Evolutionary conservation across 1,140 invertebrate species (phyloP).

Genomic region (Drosophila nigrodunni): DNA sequence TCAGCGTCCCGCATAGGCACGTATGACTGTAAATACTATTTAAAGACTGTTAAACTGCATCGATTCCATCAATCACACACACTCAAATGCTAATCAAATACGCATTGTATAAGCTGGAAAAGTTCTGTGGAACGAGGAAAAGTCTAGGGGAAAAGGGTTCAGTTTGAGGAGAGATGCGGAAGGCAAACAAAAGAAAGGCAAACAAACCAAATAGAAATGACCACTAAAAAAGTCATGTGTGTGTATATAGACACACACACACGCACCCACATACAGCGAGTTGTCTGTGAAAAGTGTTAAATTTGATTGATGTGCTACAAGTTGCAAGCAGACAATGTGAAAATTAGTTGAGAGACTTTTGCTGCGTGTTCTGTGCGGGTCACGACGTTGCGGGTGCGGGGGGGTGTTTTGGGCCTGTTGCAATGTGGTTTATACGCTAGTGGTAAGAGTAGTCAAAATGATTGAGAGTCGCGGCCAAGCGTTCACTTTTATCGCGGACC

Average conservation of each 20-base stretch:
- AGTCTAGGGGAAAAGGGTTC: constrained; percentile 6
- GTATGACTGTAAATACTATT: not conserved
- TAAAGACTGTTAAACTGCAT: constrained; percentile 13
- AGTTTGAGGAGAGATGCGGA: not conserved
- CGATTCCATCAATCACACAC: constrained; percentile 33
- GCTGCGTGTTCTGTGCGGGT: constrained; percentile 1
- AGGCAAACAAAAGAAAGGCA: not conserved
- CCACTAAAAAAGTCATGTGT: constrained; percentile 17
- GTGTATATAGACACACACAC: not conserved
- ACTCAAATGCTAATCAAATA: constrained; percentile 25
- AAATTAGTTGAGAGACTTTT: constrained; percentile 69
- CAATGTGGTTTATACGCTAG: constrained; percentile 2
- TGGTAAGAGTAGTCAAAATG: constrained; percentile 45
- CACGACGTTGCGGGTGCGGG: not conserved
- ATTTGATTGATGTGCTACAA: constrained; percentile 73
- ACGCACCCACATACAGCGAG: not conserved
- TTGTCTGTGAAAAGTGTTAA: constrained; percentile 38
- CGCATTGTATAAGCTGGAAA: constrained; percentile 10
- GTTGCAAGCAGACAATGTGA: constrained; percentile 72
- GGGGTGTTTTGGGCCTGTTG: not conserved
- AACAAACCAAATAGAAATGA: constrained; percentile 19
- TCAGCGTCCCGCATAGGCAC: constrained; percentile 8
- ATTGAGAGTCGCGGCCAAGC: constrained; percentile 57
- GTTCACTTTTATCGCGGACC: constrained; percentile 1
- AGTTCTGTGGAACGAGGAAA: not conserved